Evolutionary conservation across 1,140 invertebrate species (phyloP), one percentile per base, ranked within the genome.

Genomic region (Drosophila novamexicana): DNA sequence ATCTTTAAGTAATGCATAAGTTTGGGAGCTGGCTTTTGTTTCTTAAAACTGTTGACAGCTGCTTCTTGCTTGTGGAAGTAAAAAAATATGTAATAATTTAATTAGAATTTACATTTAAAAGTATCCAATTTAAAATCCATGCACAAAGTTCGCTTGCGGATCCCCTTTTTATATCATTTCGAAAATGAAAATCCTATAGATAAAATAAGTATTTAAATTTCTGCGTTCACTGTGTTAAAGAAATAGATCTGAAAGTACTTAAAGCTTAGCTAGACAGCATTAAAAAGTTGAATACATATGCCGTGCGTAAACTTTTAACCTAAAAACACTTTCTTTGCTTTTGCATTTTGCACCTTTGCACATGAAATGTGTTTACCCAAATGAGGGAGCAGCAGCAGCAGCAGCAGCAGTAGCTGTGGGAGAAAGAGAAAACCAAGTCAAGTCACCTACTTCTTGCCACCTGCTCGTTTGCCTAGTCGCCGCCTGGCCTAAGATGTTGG

Each of bases 341-440:
- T 54, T 68, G 70, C 70, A 73, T 73, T 73, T 82, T 85, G 81
- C 62, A 79, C 72, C 66, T 73, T 76, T 72, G 49, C 79, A 77
- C 79, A 77, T 79, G 79, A 88, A 86, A 77, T 61, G 76, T 86
- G 83, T 86, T 88, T 88, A 76, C 72, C 65, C 40, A 74, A 61
- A 72, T 62, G 45, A 29, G 42, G 14, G 32, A 16, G 8, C 9
- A 34, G 42, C 18, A 16, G 8, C 22, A 63, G 37, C 18, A 18
- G 8, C 14, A 37, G 36, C 18, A 10, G 22, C 22, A 29, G 22
- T 7, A 34, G 42, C 22, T 29, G 22, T 29, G 22, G 22, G 5
- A 22, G 18, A 42, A 49, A 47, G 29, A 29, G 59, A 32, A 70
- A 44, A 74, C 57, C 58, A 65, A 79, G 18, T 53, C 50, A 50